Percentiles rank a stretch among this genome's conserved stretches.
These are phyloP conservation scores for Drosophila pseudoobscura DNA, from an alignment of 1,140 invertebrate genomes.

Conservation along the genomic window DNA sequence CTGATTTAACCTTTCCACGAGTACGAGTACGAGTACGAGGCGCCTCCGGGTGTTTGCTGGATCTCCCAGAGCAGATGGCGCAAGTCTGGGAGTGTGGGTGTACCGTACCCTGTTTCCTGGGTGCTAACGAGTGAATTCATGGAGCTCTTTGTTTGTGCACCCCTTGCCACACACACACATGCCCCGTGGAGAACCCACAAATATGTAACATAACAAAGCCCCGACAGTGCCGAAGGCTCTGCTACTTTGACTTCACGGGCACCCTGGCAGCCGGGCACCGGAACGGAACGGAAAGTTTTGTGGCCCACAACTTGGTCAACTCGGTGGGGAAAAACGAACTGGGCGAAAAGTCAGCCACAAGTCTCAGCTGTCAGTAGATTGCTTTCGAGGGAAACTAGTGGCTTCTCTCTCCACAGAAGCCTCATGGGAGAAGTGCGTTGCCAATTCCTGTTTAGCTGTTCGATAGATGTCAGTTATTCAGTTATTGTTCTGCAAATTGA, in stretches of 20 bases:
- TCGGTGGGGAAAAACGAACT: no score
- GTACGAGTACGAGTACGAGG: background rate
- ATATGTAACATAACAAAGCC: slow-evolving; percentile 27
- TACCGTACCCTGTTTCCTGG: slow-evolving; percentile 4
- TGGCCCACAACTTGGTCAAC: no score
- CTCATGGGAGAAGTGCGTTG: no score
- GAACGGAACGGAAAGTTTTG: no score
- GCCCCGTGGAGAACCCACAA: slow-evolving; percentile 21
- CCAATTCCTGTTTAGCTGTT: no score
- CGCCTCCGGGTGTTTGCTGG: slow-evolving; percentile 27
- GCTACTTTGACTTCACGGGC: slow-evolving; percentile 36
- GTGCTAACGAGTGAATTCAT: slow-evolving; percentile 64
- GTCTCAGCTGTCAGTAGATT: no score
- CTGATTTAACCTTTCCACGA: slow-evolving; percentile 46
- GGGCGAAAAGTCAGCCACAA: no score
- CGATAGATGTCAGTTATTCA: no score
- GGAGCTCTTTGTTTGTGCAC: slow-evolving; percentile 45
- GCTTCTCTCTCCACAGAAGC: no score
- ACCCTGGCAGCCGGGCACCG: background rate
- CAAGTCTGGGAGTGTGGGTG: background rate
- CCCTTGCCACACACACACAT: slow-evolving; percentile 2
- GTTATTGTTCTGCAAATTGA: no score
- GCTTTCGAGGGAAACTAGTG: no score
- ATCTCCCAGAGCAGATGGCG: slow-evolving; percentile 26
- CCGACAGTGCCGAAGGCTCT: slow-evolving; percentile 26